These are phyloP conservation scores for Nymphalis urticae DNA, from an alignment of 2,888 invertebrate species.

Conservation along the genomic window DNA sequence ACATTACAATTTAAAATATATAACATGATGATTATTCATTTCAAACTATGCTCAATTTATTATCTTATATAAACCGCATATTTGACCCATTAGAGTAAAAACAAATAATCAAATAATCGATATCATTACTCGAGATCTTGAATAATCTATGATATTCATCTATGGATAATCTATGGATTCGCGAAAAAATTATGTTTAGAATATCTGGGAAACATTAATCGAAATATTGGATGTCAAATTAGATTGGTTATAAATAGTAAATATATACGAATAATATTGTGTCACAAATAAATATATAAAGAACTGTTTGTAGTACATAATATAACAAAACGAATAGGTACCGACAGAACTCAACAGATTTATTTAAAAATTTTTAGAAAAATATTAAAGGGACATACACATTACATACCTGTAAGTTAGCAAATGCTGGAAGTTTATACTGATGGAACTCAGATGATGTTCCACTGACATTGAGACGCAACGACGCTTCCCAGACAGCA, in stretches of 20 bases:
- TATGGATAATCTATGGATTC: too few relatives aligned
- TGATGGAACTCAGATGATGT: slow-evolving; percentile 83
- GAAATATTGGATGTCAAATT: not conserved
- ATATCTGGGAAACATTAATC: not conserved
- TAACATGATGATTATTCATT: too few relatives aligned
- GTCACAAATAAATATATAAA: not conserved
- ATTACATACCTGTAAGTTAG: slow-evolving; percentile 81
- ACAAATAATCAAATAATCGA: too few relatives aligned
- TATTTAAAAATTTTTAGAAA: not conserved
- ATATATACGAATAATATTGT: not conserved
- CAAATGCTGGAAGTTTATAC: slow-evolving; percentile 85
- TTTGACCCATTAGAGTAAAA: too few relatives aligned
- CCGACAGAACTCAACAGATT: not conserved
- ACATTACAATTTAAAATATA: too few relatives aligned
- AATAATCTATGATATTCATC: too few relatives aligned
- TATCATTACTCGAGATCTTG: too few relatives aligned
- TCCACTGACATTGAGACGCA: slow-evolving; percentile 82
- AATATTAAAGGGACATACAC: not conserved
- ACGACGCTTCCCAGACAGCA: slow-evolving; percentile 89
- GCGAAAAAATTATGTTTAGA: too few relatives aligned
- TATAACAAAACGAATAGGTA: not conserved
- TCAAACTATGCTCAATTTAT: too few relatives aligned
- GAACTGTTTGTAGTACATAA: too few relatives aligned
- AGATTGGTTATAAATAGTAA: not conserved
- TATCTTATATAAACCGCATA: too few relatives aligned